Base-by-base conservation (phyloP, 2,797 vertebrate species). In the Anableps anableps region DNA sequence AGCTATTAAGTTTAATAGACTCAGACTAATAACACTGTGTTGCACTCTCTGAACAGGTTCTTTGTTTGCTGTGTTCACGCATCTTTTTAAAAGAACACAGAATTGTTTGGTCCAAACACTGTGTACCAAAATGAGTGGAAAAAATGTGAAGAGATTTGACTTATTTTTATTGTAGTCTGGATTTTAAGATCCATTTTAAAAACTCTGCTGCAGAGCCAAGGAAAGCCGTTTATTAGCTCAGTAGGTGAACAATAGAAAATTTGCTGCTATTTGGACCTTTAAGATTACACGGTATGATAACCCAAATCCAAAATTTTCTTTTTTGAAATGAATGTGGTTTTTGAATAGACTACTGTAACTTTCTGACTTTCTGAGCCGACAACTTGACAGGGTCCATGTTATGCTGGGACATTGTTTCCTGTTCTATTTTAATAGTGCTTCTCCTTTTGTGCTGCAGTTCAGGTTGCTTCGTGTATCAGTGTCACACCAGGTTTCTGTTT, bases 1-100 rank as follows among this genome's bases (percentile, higher is more conserved):
- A 81, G 79, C 87, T 81, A 92, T 92, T 90, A 86, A 83, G 75
- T 76, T 79, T 85, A 86, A 88, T 86, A 87, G 85, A 88, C 84
- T 86, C 80, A 34, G 74, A 80, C 82, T 91, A 88, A 88, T 86
- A 89, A 77, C 87, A 74, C 78, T 84, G 88, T 82, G 77, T 68
- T 85, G 71, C 75, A 76, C 77, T 78, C 76, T 78, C 79, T 76
- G 74, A 87, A 89, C 84, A 85, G 88, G 43, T 86, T 86, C 75
- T 80, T 83, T 72, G 82, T 88, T 88, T 86, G 78, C 77, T 75
- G 78, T 84, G 77, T 84, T 86, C 83, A 75, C 87, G 79, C 81
- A 83, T 79, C 45, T 83, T 81, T 75, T 84, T 41, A 83, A 80
- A 78, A 77, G 75, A 85, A 75, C 85, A 58, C 81, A 75, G 78